Evolutionary conservation across 2,113 vertebrate genomes (phyloP).

Genomic region (Semnornis frantzii): DNA sequence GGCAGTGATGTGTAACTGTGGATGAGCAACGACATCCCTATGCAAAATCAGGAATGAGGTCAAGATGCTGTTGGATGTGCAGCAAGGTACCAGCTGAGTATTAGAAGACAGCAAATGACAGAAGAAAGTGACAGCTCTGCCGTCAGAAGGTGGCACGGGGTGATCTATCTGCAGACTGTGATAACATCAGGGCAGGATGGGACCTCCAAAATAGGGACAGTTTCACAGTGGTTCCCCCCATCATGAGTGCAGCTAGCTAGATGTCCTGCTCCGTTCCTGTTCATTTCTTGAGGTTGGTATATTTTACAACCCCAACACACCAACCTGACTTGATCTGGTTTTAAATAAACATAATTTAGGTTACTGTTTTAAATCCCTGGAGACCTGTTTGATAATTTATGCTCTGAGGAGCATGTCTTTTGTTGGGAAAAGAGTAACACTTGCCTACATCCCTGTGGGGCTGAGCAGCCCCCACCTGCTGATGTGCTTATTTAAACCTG

Average conservation of each 20-base stretch:
- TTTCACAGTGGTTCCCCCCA: not conserved
- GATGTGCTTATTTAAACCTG: not conserved
- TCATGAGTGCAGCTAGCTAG: fast-evolving
- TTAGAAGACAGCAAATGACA: not conserved
- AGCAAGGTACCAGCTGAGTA: not conserved
- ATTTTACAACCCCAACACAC: not conserved
- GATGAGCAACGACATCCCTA: not conserved
- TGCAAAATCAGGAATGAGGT: not conserved
- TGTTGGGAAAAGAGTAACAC: not conserved
- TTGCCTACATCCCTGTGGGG: not conserved
- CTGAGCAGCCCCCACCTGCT: not conserved
- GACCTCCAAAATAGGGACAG: fast-evolving
- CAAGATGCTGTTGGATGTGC: not conserved
- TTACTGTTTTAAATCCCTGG: not conserved
- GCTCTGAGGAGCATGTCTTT: not conserved
- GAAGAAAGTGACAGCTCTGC: not conserved
- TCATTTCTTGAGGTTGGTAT: not conserved
- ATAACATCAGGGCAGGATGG: not conserved
- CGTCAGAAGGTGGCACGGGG: fast-evolving
- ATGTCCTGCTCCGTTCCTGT: not conserved
- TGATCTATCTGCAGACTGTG: not conserved
- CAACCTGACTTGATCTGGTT: not conserved
- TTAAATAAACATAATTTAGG: constrained; percentile 16
- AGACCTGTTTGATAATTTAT: not conserved
- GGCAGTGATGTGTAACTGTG: not conserved